Evolutionary conservation across 2,797 vertebrate genomes (phyloP).

Genomic region (Siniperca obscura): DNA sequence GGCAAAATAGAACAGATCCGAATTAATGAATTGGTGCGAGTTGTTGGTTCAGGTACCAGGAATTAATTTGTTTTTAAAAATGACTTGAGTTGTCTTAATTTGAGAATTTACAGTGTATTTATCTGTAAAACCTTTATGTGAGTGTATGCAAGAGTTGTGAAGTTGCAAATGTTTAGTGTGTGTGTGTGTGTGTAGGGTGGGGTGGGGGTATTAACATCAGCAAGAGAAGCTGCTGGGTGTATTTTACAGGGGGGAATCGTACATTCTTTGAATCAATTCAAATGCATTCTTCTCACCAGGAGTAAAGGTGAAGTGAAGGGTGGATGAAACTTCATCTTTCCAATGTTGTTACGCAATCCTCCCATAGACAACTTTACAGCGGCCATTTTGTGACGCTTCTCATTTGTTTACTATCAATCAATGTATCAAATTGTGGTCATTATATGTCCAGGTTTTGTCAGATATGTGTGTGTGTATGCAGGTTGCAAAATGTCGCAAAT

Average conservation of each 20-base stretch:
- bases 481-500: conserved; percentile 7
- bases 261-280: conserved; percentile 40
- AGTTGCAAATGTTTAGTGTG: background rate
- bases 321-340: conserved; percentile 3
- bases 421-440: background rate
- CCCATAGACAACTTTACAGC: background rate
- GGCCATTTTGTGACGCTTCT: background rate
- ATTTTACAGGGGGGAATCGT: conserved; percentile 21
- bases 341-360: background rate
- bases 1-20: no score
- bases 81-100: background rate
- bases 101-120: background rate
- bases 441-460: background rate
- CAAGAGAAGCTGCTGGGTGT: background rate
- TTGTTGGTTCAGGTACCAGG: background rate
- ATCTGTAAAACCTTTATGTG: background rate
- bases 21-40: background rate
- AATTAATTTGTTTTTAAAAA: background rate
- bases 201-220: conserved; percentile 9
- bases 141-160: background rate
- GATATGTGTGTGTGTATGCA: background rate
- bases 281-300: conserved; percentile 22
- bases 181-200: background rate
- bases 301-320: conserved; percentile 23
- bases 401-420: background rate